These are phyloP conservation scores for Alligator sinensis DNA, from an alignment of 2,113 vertebrate genomes.

Conservation along the genomic window DNA sequence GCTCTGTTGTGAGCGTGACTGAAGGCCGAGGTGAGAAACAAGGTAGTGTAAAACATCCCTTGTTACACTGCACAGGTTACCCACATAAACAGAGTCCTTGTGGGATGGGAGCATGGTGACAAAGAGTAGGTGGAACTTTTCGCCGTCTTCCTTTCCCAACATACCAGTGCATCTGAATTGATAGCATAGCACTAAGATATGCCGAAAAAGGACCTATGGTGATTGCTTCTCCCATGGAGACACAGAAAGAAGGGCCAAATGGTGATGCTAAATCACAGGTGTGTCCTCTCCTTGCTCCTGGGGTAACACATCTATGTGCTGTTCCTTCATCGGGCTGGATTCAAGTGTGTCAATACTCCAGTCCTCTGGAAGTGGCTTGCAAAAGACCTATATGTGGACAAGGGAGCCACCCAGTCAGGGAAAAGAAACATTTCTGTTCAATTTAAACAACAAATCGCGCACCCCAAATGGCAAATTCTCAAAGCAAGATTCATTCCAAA, in stretches of 20 bases:
- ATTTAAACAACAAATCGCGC: neutral
- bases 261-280: neutral
- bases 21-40: neutral
- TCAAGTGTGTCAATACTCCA: neutral
- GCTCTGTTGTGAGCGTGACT: neutral
- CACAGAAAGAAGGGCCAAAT: neutral
- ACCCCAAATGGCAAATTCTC: neutral
- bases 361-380: neutral
- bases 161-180: neutral
- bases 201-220: neutral
- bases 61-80: neutral
- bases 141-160: neutral
- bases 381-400: neutral
- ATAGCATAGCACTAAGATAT: neutral
- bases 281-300: neutral
- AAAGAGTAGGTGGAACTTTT: neutral
- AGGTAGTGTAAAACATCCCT: neutral
- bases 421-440: neutral
- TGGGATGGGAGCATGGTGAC: too few species aligned
- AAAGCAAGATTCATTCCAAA: neutral
- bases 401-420: neutral
- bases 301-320: neutral
- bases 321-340: neutral
- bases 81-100: too few species aligned
- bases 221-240: too few species aligned